Conservation (phyloP, 2,113 vertebrate genomes). For the Periophthalmodon schlosseri region DNA sequence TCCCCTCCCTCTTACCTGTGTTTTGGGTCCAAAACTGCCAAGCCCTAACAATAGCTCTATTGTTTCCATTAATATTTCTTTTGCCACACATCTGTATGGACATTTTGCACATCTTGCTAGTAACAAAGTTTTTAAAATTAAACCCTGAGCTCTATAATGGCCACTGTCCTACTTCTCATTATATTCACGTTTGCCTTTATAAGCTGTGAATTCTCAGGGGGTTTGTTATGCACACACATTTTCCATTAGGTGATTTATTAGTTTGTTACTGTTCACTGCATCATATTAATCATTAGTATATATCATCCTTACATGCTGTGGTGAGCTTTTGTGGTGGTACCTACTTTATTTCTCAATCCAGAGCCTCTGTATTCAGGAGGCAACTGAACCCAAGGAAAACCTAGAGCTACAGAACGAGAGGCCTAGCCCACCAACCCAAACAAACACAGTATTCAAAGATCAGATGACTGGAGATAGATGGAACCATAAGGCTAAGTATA, state of each 20-base stretch:
- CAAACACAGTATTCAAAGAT: slow-evolving; percentile 18
- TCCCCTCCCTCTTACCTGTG: no score
- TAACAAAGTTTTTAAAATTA: no score
- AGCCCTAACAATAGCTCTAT: no score
- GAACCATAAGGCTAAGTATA: slow-evolving; percentile 11
- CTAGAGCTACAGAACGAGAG: slow-evolving; percentile 63
- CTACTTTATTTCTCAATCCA: slow-evolving; percentile 84
- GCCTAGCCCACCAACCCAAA: slow-evolving; percentile 73
- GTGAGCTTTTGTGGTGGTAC: slow-evolving; percentile 48
- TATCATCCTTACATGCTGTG: slow-evolving; percentile 45
- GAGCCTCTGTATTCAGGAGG: slow-evolving; percentile 84
- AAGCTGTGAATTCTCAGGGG: not conserved
- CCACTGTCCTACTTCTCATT: not conserved
- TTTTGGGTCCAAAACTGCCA: no score
- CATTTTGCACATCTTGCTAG: no score
- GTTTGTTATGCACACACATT: slow-evolving; percentile 14
- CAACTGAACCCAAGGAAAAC: slow-evolving; percentile 82
- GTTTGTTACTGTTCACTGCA: not conserved
- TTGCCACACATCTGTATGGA: no score
- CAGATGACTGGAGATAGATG: slow-evolving; percentile 9
- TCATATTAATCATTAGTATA: slow-evolving; percentile 26
- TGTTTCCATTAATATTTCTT: no score
- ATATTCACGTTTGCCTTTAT: not conserved
- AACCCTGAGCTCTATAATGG: no score
- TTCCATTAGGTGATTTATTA: not conserved